Evolutionary conservation across 2,797 vertebrate species (phyloP).

Genomic region (Carcharodon carcharias): DNA sequence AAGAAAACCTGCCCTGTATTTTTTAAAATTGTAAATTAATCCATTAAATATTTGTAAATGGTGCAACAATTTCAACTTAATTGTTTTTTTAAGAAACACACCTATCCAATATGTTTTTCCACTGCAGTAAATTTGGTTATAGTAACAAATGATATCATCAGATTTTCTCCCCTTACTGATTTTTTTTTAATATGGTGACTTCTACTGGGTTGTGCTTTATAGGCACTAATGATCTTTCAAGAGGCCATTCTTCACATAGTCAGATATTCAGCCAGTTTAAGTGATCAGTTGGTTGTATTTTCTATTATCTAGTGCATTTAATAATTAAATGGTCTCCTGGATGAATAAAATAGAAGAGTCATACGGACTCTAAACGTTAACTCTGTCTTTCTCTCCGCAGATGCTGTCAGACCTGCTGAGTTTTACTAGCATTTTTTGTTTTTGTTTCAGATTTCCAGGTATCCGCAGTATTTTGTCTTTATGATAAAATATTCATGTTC

Average conservation of each 20-base stretch:
- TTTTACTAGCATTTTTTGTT: too few species aligned
- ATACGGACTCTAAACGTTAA: too few species aligned
- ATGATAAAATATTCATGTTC: not conserved
- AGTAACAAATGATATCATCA: not conserved
- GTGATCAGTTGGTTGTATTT: not conserved
- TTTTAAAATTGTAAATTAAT: not conserved
- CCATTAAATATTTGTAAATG: not conserved
- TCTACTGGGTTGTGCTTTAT: not conserved
- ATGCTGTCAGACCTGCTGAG: too few species aligned
- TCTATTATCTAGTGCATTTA: not conserved
- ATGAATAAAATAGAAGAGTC: not conserved
- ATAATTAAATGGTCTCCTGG: not conserved
- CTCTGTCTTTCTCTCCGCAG: too few species aligned
- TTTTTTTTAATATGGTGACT: not conserved
- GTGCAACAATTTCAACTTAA: not conserved
- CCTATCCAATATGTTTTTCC: not conserved
- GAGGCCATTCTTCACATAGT: not conserved
- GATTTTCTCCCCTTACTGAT: not conserved
- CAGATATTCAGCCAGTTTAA: not conserved
- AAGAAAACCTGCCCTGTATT: not conserved
- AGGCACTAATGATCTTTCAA: not conserved
- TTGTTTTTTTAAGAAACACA: not conserved
- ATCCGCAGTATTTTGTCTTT: too few species aligned
- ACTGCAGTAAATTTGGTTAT: not conserved
- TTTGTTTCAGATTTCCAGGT: too few species aligned